Conservation (phyloP, 1,140 invertebrate species). For the Diorhabda carinulata region DNA sequence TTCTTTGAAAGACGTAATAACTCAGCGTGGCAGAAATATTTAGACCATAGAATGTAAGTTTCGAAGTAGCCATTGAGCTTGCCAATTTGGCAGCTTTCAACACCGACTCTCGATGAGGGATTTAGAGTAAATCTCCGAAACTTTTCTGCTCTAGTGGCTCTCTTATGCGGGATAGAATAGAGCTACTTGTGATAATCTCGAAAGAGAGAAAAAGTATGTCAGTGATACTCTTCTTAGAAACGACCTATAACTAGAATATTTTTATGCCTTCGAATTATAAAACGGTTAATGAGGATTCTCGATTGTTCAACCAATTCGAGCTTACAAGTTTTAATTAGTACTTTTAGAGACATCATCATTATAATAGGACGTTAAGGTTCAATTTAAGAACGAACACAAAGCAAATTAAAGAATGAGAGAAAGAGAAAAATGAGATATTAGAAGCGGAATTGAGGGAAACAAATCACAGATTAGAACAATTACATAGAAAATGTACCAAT, state of each 20-base stretch:
- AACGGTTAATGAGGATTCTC: too few relatives aligned
- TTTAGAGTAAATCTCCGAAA: not conserved
- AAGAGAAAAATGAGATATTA: too few relatives aligned
- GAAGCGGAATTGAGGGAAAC: too few relatives aligned
- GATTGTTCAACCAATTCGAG: too few relatives aligned
- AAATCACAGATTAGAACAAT: too few relatives aligned
- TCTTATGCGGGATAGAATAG: not conserved
- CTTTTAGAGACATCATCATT: too few relatives aligned
- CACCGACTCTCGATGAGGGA: not conserved
- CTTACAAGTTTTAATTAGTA: too few relatives aligned
- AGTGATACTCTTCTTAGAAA: not conserved
- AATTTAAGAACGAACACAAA: too few relatives aligned
- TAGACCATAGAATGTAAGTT: not conserved
- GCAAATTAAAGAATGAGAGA: too few relatives aligned
- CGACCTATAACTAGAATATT: not conserved
- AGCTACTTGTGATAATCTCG: not conserved
- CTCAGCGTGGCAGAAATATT: not conserved
- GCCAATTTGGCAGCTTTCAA: not conserved
- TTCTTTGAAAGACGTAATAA: not conserved
- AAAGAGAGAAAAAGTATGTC: not conserved
- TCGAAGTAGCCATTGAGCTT: not conserved
- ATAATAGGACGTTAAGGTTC: too few relatives aligned
- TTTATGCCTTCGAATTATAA: too few relatives aligned
- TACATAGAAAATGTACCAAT: too few relatives aligned
- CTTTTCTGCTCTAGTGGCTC: constrained; percentile 1